phyloP scores from a whole-genome alignment of 2,888 invertebrate genomes.

The Drosophila borborema region DNA sequence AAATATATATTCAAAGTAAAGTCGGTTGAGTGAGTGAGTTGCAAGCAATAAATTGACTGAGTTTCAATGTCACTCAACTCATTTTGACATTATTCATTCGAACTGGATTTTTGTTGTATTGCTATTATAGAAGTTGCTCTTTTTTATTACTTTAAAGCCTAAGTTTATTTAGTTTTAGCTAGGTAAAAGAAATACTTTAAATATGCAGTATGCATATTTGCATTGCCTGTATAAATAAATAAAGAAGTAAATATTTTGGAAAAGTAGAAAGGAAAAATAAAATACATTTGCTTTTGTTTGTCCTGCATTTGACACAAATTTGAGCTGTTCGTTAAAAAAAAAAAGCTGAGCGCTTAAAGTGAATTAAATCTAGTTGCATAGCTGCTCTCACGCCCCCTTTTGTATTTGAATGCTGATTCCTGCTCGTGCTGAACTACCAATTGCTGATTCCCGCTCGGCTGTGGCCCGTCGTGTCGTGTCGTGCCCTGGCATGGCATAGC shows the following conservation, averaged over 20 bases:
- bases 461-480: not conserved
- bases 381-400: constrained; percentile 1
- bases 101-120: no score
- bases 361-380: constrained; percentile 29
- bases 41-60: no score
- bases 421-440: constrained; percentile 45
- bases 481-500: not conserved
- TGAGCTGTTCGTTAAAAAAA: not conserved
- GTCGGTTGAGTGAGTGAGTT: no score
- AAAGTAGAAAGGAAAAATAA: not conserved
- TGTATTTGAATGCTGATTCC: constrained; percentile 15
- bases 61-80: no score
- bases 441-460: constrained; percentile 37
- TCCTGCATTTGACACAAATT: not conserved
- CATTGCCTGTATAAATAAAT: not conserved
- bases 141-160: no score
- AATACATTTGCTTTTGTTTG: not conserved
- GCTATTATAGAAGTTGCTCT: no score
- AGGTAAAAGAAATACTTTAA: not conserved
- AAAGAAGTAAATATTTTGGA: not conserved
- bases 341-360: constrained; percentile 47
- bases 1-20: no score
- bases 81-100: no score
- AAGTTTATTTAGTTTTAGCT: not conserved
- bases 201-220: not conserved